Percentiles rank a stretch among this genome's conserved stretches.
Conservation (phyloP, 2,113 vertebrate species). For the Strix uralensis region DNA sequence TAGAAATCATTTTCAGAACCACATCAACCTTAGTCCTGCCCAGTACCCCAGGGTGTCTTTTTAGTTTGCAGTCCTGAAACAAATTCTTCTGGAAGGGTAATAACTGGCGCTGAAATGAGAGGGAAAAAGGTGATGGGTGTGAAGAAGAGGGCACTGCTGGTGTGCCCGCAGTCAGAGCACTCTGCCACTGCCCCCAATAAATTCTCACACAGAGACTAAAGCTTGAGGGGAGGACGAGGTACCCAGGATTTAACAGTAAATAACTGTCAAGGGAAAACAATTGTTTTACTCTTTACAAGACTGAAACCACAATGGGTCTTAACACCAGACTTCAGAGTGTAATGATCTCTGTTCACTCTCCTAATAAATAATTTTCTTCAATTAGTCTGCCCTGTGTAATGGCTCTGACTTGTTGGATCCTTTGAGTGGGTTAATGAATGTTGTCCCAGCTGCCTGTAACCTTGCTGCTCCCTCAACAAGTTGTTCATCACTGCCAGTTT, state of each 20-base stretch:
- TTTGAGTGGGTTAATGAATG: background rate
- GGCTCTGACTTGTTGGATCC: background rate
- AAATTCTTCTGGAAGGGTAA: background rate
- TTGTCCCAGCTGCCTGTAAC: background rate
- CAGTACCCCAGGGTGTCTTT: background rate
- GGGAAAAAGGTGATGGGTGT: background rate
- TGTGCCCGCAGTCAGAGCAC: accelerated
- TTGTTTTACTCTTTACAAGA: background rate
- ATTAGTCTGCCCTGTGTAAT: background rate
- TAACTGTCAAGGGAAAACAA: background rate
- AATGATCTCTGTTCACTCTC: background rate
- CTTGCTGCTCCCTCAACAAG: background rate
- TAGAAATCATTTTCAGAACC: background rate
- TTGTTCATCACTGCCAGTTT: background rate
- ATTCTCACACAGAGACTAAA: background rate
- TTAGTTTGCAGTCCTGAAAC: background rate
- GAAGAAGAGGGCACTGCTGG: background rate
- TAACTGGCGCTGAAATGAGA: background rate
- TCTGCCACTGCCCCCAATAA: background rate
- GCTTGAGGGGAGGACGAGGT: background rate
- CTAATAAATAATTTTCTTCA: conserved; percentile 2
- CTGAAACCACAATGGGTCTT: background rate
- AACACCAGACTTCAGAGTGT: background rate
- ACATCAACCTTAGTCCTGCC: background rate
- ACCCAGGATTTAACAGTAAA: background rate